A percentile compares a stretch with the other conserved stretches of the same genome.
phyloP scores from a whole-genome alignment of 2,888 invertebrate species.

The Phortica okadai region DNA sequence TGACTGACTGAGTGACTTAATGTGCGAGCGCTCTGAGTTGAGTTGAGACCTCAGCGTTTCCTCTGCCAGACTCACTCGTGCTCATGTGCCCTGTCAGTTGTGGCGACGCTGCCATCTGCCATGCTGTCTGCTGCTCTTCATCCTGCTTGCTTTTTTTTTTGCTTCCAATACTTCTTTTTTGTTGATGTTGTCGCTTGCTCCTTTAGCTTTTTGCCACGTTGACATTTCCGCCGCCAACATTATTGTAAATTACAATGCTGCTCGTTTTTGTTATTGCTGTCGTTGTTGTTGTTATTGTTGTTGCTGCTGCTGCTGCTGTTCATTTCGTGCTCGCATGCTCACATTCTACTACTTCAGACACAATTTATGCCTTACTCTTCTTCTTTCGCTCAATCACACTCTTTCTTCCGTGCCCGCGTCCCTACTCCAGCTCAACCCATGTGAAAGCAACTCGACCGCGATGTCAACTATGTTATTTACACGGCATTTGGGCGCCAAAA shows the following conservation, averaged over 20 bases:
- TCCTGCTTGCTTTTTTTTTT: neutral
- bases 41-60: neutral
- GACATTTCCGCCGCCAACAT: conserved; percentile 33
- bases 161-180: neutral
- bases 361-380: conserved; percentile 14
- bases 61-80: neutral
- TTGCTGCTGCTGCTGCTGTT: conserved; percentile 12
- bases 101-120: conserved; percentile 1
- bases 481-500: conserved; percentile 45
- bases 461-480: conserved; percentile 48
- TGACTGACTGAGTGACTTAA: neutral
- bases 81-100: neutral
- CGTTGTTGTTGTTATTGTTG: conserved; percentile 10
- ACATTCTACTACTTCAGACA: conserved; percentile 39
- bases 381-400: conserved; percentile 40
- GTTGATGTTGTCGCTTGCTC: neutral
- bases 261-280: neutral
- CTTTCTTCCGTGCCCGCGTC: conserved; percentile 14
- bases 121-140: neutral
- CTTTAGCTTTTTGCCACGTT: conserved; percentile 19
- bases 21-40: neutral
- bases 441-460: conserved; percentile 55
- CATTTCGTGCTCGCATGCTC: conserved; percentile 32
- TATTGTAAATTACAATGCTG: conserved; percentile 27
- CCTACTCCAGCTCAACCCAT: conserved; percentile 42